Percentiles rank a stretch among this genome's conserved stretches.
Conservation (phyloP, 2,888 invertebrate genomes). For the Xylota sylvarum region DNA sequence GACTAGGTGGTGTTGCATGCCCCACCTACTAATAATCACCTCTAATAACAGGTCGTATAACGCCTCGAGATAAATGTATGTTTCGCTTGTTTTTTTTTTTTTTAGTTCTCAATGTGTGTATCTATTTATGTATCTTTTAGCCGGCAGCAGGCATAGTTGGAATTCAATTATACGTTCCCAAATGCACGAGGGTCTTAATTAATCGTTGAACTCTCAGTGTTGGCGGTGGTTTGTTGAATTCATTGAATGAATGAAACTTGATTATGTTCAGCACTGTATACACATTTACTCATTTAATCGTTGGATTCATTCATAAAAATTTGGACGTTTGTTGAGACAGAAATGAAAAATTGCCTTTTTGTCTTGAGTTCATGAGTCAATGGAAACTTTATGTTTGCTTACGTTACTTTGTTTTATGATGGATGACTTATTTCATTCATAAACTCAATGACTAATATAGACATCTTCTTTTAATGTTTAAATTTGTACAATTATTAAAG, state of each 20-base stretch:
- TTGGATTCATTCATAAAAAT: slow-evolving; percentile 44
- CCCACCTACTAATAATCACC: slow-evolving; percentile 70
- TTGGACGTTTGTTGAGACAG: not conserved
- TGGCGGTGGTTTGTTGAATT: not conserved
- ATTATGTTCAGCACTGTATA: slow-evolving; percentile 15
- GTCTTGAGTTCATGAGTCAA: slow-evolving; percentile 6
- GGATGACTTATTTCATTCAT: slow-evolving; percentile 11
- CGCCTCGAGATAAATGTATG: slow-evolving; percentile 51
- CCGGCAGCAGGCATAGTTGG: slow-evolving; percentile 31
- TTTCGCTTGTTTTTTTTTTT: slow-evolving; percentile 12
- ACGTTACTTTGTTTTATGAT: slow-evolving; percentile 2
- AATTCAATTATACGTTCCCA: slow-evolving; percentile 45
- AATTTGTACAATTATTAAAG: slow-evolving; percentile 6
- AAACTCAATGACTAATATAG: not conserved
- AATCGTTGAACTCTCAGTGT: slow-evolving; percentile 32
- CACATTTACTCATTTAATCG: slow-evolving; percentile 14
- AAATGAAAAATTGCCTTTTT: slow-evolving; percentile 10
- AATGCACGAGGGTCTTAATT: slow-evolving; percentile 67
- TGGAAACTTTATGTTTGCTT: not conserved
- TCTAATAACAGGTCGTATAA: slow-evolving; percentile 53
- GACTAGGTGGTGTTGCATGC: slow-evolving; percentile 46
- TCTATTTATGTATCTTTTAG: slow-evolving; percentile 33
- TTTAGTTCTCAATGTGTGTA: slow-evolving; percentile 3
- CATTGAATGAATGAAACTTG: slow-evolving; percentile 40
- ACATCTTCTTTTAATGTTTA: not conserved